Conservation (phyloP, 1,140 invertebrate species). For the Drosophila micromelanica region DNA sequence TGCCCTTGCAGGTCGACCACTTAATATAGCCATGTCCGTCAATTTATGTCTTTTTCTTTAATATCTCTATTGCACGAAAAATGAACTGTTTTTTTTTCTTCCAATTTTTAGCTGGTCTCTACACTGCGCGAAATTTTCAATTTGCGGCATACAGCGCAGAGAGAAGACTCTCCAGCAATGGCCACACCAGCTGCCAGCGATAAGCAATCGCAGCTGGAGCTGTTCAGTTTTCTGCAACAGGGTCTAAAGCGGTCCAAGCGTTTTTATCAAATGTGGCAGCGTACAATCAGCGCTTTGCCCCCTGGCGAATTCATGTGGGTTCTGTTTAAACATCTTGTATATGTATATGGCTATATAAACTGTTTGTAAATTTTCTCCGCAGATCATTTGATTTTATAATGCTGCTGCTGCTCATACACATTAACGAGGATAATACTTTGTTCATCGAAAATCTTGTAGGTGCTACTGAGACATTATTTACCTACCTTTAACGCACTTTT, state of each 20-base stretch:
- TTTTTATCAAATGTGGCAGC: constrained; percentile 77
- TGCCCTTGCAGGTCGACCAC: no score
- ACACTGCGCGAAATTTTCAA: constrained; percentile 71
- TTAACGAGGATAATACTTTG: constrained; percentile 77
- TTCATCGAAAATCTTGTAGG: constrained; percentile 84
- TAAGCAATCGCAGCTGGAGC: constrained; percentile 62
- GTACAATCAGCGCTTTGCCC: constrained; percentile 48
- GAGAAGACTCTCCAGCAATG: background rate
- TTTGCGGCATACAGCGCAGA: constrained; percentile 38
- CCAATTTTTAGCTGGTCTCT: constrained; percentile 55
- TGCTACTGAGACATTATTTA: background rate
- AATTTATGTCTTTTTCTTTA: no score
- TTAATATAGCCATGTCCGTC: no score
- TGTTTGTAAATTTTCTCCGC: constrained; percentile 8
- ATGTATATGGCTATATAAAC: background rate
- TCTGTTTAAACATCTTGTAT: background rate
- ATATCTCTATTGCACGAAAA: no score
- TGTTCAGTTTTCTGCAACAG: constrained; percentile 67
- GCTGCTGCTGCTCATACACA: constrained; percentile 83
- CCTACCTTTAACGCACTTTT: background rate
- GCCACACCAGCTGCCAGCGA: constrained; percentile 24
- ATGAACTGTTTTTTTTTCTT: no score
- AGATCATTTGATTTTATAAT: constrained; percentile 85
- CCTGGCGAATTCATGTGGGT: constrained; percentile 54
- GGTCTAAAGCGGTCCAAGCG: constrained; percentile 69